Conservation (phyloP, 1,140 invertebrate genomes). For the Drosophila nikananu region DNA sequence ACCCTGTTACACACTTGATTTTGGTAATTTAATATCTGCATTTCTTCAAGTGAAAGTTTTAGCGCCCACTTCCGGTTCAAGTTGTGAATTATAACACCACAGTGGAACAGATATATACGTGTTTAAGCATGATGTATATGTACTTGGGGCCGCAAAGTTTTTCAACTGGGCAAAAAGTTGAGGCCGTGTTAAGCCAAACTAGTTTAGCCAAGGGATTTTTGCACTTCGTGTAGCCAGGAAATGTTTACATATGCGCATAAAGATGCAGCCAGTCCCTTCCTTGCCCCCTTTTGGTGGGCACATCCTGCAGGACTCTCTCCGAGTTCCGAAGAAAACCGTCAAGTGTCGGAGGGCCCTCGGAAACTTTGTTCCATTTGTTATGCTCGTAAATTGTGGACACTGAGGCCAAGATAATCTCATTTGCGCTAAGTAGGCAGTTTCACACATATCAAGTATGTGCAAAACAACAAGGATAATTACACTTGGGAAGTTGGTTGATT, state of each 20-base stretch:
- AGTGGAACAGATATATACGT: slow-evolving; percentile 31
- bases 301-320: slow-evolving; percentile 13
- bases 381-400: slow-evolving; percentile 59
- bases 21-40: slow-evolving; percentile 54
- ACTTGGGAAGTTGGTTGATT: neutral
- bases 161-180: slow-evolving; percentile 46
- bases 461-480: neutral
- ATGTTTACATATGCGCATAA: slow-evolving; percentile 80
- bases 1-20: neutral
- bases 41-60: slow-evolving; percentile 60
- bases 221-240: slow-evolving; percentile 64
- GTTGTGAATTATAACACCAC: slow-evolving; percentile 74
- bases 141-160: slow-evolving; percentile 35
- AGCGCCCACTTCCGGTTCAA: slow-evolving; percentile 23
- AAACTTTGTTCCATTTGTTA: slow-evolving; percentile 70
- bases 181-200: slow-evolving; percentile 47
- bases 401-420: slow-evolving; percentile 62
- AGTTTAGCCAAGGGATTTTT: slow-evolving; percentile 73
- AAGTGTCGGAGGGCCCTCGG: slow-evolving; percentile 3
- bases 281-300: neutral
- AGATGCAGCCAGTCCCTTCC: slow-evolving; percentile 45
- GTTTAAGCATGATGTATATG: slow-evolving; percentile 17
- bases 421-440: slow-evolving; percentile 55
- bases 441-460: slow-evolving; percentile 25
- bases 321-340: slow-evolving; percentile 2